These are phyloP conservation scores for Agrotis puta DNA, from an alignment of 2,888 invertebrate genomes.

Conservation along the genomic window DNA sequence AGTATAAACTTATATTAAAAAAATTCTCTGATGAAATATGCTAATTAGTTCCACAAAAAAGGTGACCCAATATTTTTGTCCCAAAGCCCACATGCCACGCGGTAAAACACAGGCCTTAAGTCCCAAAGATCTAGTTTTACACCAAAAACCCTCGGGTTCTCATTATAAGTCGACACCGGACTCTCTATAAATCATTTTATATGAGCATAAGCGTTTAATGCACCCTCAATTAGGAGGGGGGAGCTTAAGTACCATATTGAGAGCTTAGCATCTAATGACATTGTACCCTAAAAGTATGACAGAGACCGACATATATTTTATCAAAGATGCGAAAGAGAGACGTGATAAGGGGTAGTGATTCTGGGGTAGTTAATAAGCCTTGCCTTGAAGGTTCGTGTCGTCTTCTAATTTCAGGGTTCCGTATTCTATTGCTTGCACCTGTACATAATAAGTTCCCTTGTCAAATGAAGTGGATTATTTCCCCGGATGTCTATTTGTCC, in stretches of 20 bases:
- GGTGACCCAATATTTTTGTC: not conserved
- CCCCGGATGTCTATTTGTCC: conserved; percentile 47
- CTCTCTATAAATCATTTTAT: conserved; percentile 83
- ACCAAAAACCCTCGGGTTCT: conserved; percentile 53
- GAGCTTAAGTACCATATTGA: conserved; percentile 73
- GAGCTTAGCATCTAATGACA: conserved; percentile 69
- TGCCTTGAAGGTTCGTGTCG: conserved; percentile 50
- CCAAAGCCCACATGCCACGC: not conserved
- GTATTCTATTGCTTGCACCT: conserved; percentile 60
- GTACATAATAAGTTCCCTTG: conserved; percentile 56
- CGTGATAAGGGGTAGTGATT: conserved; percentile 50
- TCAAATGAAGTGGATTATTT: conserved; percentile 61
- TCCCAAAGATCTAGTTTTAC: conserved; percentile 34
- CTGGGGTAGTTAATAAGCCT: conserved; percentile 58
- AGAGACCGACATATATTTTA: conserved; percentile 20
- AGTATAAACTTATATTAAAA: no score
- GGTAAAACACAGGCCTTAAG: conserved; percentile 24
- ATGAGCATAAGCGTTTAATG: conserved; percentile 82
- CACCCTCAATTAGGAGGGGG: conserved; percentile 79
- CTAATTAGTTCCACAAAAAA: not conserved
- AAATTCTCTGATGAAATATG: no score
- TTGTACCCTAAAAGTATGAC: conserved; percentile 45
- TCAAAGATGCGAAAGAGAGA: conserved; percentile 30
- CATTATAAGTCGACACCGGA: conserved; percentile 64
- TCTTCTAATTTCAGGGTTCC: conserved; percentile 57